Evolutionary conservation across 2,888 invertebrate genomes (phyloP), one percentile per base, ranked within the genome.

Genomic region (Synanthedon vespiformis): DNA sequence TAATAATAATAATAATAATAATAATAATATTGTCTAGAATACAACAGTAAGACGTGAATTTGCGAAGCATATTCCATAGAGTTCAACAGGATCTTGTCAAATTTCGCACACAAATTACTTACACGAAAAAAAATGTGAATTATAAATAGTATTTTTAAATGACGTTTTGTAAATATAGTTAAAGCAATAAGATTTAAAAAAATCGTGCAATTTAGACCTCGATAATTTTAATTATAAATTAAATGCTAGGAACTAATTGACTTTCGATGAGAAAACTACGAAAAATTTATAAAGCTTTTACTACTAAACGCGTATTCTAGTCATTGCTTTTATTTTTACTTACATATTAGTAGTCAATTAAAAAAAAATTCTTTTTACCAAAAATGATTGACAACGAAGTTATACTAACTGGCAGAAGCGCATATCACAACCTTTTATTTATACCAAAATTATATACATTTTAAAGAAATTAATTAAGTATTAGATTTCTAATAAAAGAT

Each of bases 111-210:
- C 13, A 44, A 44, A 12, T 44, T 13, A 12, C 22, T 44, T 13
- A 12, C 22, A 22, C 48, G 22, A 14, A 70, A 70, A 34, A 22
- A 74, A 64, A 62, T 73, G 78, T 76, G 70, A 73, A 72, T 71
- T 77, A 79, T 76, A 76, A 80, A 80, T 79, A 76, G 79, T 84
- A 82, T 82, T 81, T 81, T 80, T 75, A 82, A 86, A 82, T 72
- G 64, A 78, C 77, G 82, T 82, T 80, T 78, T 86, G 86, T 86
- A 85, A 77, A 86, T 85, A 85, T 85, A 84, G 78, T 63, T 70
- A 70, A 65, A 64, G 48, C 58, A 64, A 60, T 61, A 70, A 71
- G 68, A 58, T 22, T 22, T 61, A 64, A 67, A 64, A 34, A 67
- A 77, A 80, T 83, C 65, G 85, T 86, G 86, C 85, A 86, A 86